Base-by-base conservation (phyloP, 2,113 vertebrate species). In the Boulengeromyrus knoepffleri region DNA sequence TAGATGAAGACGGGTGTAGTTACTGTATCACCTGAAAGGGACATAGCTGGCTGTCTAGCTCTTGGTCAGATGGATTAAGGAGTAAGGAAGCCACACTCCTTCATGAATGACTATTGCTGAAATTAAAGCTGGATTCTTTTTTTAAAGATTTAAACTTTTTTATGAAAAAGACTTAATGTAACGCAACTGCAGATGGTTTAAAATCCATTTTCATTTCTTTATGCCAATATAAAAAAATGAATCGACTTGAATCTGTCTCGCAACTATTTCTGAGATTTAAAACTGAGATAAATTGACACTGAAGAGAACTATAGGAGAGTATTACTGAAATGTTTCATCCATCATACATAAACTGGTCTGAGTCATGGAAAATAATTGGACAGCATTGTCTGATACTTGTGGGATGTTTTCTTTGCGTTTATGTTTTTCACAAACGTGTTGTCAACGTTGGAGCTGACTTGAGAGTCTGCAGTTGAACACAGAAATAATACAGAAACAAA, bases 361-460 rank as follows among this genome's bases (percentile, higher is more conserved):
- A 85, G 83, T 85, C 83, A 85, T 85, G 83, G 39, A 85, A 85
- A 85, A 85, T 47, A 45, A 47, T 85, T 85, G 83, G 74, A 12
- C n/a, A 47, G 83, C 83, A 47, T 47, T 21, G 12, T 17, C 15
- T 39, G 17, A 42, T 80, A 80, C 74, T 80, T 42, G 5, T 39
- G 74, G 45, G 45, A 85, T 47, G 15, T 46, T 85, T 85, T 85
- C 15, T 85, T 9, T 85, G 10, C 31, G 2, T 85, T 85, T 46
- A 10, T 45, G 45, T 45, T 85, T 45, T 47, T 47, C 83, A 85
- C 21, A 8, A 85, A 47, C 47, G 17, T 42, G 36, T 80, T 80
- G 70, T 42, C 74, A 80, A 27, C 36, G 74, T 39, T 80, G 74
- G 74, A 80, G 36, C 31, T 74, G 66, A 74, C 31, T 80, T 80